These are phyloP conservation scores for Drosophila bocqueti DNA, from an alignment of 1,140 invertebrate genomes.

Conservation along the genomic window DNA sequence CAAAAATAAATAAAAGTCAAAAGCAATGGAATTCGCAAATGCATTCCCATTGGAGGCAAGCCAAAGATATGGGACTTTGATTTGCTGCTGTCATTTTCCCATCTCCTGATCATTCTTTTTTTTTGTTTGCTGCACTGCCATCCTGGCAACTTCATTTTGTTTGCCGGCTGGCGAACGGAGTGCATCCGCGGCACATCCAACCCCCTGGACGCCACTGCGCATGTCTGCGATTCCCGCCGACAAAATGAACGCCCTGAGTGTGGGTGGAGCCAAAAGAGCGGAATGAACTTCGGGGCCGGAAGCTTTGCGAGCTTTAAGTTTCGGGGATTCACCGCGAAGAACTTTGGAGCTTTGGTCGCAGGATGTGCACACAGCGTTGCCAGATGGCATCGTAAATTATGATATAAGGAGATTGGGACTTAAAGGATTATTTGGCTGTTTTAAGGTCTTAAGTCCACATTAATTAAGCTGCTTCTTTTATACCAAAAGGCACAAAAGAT, in stretches of 20 bases:
- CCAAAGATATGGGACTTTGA: constrained; percentile 39
- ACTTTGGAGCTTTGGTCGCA: constrained; percentile 48
- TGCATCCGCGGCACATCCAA: constrained; percentile 48
- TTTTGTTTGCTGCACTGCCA: constrained; percentile 13
- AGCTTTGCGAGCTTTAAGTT: constrained; percentile 59
- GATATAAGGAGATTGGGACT: constrained; percentile 8
- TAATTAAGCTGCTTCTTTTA: too few species aligned
- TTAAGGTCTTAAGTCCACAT: background rate
- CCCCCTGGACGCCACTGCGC: constrained; percentile 58
- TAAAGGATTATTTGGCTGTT: too few species aligned
- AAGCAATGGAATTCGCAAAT: constrained; percentile 30
- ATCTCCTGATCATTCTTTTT: constrained; percentile 1
- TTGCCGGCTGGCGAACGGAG: constrained; percentile 51
- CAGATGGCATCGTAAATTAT: constrained; percentile 66
- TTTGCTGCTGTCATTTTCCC: constrained; percentile 49
- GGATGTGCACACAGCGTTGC: constrained; percentile 58
- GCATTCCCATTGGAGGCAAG: constrained; percentile 53
- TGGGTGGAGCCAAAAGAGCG: constrained; percentile 70
- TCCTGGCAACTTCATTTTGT: constrained; percentile 81
- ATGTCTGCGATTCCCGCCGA: constrained; percentile 38
- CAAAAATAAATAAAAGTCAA: constrained; percentile 22
- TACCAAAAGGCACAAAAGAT: background rate
- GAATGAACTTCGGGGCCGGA: constrained; percentile 45
- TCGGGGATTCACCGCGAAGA: constrained; percentile 13
- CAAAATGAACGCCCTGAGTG: constrained; percentile 76